phyloP scores from a whole-genome alignment of 2,888 invertebrate species.

The Lycia hirtaria region DNA sequence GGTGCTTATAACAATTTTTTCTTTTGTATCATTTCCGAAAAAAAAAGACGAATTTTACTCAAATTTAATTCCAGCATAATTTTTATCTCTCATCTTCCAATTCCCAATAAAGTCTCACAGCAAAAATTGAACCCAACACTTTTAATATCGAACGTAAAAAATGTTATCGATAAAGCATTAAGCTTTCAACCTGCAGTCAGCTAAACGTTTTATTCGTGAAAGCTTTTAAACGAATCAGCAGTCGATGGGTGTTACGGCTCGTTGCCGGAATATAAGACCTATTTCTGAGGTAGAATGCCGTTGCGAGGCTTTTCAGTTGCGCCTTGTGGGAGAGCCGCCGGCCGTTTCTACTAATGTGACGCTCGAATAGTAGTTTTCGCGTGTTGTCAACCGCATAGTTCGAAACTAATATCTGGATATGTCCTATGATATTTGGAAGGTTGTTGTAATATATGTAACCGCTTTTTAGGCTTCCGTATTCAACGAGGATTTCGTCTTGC shows the following conservation, averaged over 20 bases:
- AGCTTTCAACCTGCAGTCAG: constrained; percentile 34
- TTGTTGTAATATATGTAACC: background rate
- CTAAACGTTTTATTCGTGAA: constrained; percentile 48
- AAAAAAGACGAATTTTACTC: background rate
- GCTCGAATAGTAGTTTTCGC: background rate
- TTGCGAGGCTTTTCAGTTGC: constrained; percentile 27
- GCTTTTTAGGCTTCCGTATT: background rate
- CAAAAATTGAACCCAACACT: constrained; percentile 42
- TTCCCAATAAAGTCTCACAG: constrained; percentile 2
- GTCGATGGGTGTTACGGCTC: constrained; percentile 51
- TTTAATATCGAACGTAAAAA: constrained; percentile 27
- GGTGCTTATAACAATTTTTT: too few relatives aligned
- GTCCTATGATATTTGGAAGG: background rate
- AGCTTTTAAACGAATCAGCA: constrained; percentile 56
- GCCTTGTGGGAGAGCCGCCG: constrained; percentile 9
- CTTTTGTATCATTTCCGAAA: too few relatives aligned
- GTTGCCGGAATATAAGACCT: constrained; percentile 48
- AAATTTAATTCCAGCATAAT: background rate
- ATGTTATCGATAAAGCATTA: constrained; percentile 34
- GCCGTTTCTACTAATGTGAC: background rate
- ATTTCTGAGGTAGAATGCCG: constrained; percentile 49
- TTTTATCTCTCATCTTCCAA: background rate
- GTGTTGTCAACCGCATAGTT: constrained; percentile 2
- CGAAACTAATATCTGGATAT: background rate
- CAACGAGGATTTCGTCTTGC: too few relatives aligned